phyloP scores from a whole-genome alignment of 2,113 vertebrate genomes.

The Ochotona curzoniae region DNA sequence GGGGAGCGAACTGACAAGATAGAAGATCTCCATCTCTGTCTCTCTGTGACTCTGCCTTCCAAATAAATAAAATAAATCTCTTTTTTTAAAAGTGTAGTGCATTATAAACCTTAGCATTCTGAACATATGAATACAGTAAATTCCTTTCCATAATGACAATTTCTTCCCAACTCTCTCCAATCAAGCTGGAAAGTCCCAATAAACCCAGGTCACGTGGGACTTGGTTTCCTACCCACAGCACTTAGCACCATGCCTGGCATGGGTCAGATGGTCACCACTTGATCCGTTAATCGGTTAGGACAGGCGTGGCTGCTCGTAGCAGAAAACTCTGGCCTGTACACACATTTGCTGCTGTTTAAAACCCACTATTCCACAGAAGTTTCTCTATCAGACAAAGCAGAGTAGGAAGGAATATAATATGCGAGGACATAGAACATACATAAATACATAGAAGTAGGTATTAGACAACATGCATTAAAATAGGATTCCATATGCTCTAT shows the following conservation, averaged over 20 bases:
- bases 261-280: slow-evolving; percentile 46
- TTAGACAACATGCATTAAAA: slow-evolving; percentile 7
- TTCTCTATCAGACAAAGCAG: background rate
- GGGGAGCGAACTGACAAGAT: too few relatives aligned
- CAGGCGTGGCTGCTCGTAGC: background rate
- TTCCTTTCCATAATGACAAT: background rate
- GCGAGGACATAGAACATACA: background rate
- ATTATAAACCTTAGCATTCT: background rate
- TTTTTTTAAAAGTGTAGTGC: background rate
- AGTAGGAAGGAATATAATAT: background rate
- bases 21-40: too few relatives aligned
- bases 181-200: background rate
- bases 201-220: background rate
- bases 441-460: background rate
- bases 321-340: background rate
- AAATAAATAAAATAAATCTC: too few relatives aligned
- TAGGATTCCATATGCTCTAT: slow-evolving; percentile 52
- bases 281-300: background rate
- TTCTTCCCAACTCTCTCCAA: background rate
- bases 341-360: slow-evolving; percentile 26
- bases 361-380: background rate
- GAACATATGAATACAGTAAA: background rate
- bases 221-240: background rate
- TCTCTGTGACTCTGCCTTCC: too few relatives aligned
- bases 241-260: slow-evolving; percentile 59